Evolutionary conservation across 2,113 vertebrate species (phyloP).

Genomic region (Cynopterus brachyotis): DNA sequence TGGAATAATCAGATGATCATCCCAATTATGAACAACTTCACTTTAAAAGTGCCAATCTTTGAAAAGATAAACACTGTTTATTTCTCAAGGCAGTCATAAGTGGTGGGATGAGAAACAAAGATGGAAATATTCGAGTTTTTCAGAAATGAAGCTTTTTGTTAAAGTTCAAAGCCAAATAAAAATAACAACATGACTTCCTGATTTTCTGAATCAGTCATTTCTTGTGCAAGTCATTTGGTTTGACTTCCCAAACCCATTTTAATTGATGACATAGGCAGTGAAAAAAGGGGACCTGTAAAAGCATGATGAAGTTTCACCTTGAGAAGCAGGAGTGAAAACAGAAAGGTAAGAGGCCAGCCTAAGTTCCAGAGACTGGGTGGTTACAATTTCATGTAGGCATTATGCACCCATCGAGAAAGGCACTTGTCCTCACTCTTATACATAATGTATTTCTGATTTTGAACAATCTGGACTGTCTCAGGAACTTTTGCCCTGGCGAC

Average conservation of each 20-base stretch:
- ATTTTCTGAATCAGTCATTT: constrained; percentile 29
- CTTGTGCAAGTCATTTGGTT: neutral
- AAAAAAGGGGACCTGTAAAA: neutral
- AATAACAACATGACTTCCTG: constrained; percentile 12
- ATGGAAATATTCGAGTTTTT: neutral
- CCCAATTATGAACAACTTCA: neutral
- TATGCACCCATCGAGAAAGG: neutral
- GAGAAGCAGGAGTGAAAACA: neutral
- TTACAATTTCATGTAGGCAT: neutral
- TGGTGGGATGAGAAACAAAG: neutral
- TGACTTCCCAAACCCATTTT: neutral
- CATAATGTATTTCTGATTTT: neutral
- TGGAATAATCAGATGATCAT: neutral
- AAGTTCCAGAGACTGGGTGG: neutral
- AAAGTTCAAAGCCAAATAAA: constrained; percentile 32
- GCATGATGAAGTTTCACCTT: neutral
- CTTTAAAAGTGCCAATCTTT: neutral
- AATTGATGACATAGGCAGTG: neutral
- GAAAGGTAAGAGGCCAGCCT: neutral
- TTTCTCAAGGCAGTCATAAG: neutral
- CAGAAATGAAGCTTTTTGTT: neutral
- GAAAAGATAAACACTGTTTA: neutral
- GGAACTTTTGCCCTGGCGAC: neutral
- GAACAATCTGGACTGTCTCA: neutral
- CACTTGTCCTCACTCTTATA: neutral